Evolutionary conservation across 2,797 vertebrate genomes (phyloP), one percentile per base, ranked within the genome.

Genomic region (Odontamblyopus lacepedii): DNA sequence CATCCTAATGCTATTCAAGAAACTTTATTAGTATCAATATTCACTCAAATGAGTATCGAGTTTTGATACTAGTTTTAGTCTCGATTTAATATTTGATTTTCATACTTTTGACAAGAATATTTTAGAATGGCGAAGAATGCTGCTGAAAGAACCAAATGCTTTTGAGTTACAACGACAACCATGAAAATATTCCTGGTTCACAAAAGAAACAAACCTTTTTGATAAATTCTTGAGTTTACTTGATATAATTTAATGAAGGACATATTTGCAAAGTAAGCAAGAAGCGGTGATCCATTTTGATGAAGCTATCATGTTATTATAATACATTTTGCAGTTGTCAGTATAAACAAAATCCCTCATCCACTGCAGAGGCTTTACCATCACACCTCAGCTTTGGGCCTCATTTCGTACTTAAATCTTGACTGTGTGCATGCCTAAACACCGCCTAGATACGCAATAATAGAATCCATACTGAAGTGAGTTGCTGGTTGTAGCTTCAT

Each of bases 401-500:
- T 29, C 50, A 18, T 18, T 65, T 41, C 63, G 18, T 2, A 6
- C 1, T 65, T 50, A 50, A 64, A 66, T 44, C 63, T 35, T 30
- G 59, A 57, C n/a, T 16, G 27, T 60, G 4, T 75, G 57, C 0
- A 30, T 55, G 23, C 2, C 8, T 6, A 6, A 26, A 29, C 41
- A n/a, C 32, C 50, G 60, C 12, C 8, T 60, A 53, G 32, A 7
- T 62, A n/a, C 27, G 38, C 30, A 35, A 9, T 3, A 56, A 48
- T 13, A 35, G 9, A 32, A 35, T 32, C 69, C 19, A 50, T 62
- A 50, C 60, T 30, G 19, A 12, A 51, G 26, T 71, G 3, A 59
- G 65, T 67, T 29, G 38, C 69, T n/a, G 1, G 35, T 48, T 71
- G 69, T 56, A 55, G 59, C 73, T 71, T 78, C 71, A 71, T 73